These are phyloP conservation scores for Epinephelus awoara DNA, from an alignment of 2,797 vertebrate genomes.

Conservation along the genomic window DNA sequence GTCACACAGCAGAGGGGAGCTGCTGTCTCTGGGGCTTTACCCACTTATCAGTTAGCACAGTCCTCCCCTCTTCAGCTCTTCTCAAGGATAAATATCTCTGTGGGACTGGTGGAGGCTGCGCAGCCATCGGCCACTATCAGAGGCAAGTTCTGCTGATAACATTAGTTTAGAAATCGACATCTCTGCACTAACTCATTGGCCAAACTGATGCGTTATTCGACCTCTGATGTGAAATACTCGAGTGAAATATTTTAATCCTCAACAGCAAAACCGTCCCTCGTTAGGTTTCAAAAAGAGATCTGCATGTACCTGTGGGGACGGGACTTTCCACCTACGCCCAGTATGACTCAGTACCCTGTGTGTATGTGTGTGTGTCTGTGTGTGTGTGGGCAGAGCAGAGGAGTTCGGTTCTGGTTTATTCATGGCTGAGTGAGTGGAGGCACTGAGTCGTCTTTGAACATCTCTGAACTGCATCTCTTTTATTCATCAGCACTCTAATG, in stretches of 20 bases:
- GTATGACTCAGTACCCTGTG: slow-evolving; percentile 28
- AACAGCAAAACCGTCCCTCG: background rate
- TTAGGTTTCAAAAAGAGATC: slow-evolving; percentile 7
- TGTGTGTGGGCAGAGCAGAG: background rate
- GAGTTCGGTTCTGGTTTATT: slow-evolving; percentile 33
- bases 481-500: slow-evolving; percentile 30
- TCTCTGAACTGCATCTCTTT: slow-evolving; percentile 36
- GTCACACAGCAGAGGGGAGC: too few relatives aligned
- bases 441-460: slow-evolving; percentile 16
- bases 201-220: too few relatives aligned
- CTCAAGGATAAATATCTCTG: too few relatives aligned
- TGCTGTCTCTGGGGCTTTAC: too few relatives aligned
- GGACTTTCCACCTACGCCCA: slow-evolving; percentile 25
- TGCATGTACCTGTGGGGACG: slow-evolving; percentile 8
- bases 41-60: too few relatives aligned
- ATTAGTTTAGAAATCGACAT: too few relatives aligned
- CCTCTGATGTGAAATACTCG: too few relatives aligned
- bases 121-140: too few relatives aligned
- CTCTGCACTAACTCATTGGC: too few relatives aligned
- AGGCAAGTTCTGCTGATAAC: too few relatives aligned
- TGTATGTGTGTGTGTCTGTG: slow-evolving; percentile 3
- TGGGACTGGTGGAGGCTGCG: too few relatives aligned
- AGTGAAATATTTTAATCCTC: background rate
- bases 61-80: too few relatives aligned
- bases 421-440: slow-evolving; percentile 4